These are phyloP conservation scores for Zapus hudsonius DNA, from an alignment of 2,113 vertebrate genomes.

Conservation along the genomic window DNA sequence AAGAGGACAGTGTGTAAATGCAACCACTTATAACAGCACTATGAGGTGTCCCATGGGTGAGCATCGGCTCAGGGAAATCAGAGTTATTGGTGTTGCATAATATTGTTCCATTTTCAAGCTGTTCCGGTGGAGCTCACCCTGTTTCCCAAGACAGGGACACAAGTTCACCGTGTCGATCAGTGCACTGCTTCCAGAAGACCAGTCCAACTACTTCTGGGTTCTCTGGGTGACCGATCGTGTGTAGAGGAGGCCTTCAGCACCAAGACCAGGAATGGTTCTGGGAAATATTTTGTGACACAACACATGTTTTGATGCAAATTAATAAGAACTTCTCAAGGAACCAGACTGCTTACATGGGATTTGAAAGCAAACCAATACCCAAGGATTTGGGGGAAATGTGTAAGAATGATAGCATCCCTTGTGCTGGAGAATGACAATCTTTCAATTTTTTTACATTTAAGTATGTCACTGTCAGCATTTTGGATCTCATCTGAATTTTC, in stretches of 20 bases:
- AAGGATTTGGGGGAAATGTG: neutral
- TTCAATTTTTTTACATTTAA: conserved; percentile 9
- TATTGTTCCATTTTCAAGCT: neutral
- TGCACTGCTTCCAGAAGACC: conserved; percentile 14
- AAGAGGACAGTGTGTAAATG: neutral
- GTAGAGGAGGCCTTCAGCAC: neutral
- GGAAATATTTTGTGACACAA: neutral
- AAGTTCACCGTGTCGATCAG: neutral
- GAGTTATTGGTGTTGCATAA: neutral
- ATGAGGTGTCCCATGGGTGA: neutral
- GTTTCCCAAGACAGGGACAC: neutral
- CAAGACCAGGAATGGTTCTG: neutral
- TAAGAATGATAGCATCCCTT: neutral
- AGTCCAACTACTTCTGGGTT: neutral
- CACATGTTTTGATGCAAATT: neutral
- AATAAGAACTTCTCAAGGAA: neutral
- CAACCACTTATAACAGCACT: neutral
- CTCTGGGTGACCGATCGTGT: neutral
- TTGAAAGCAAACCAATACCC: conserved; percentile 30
- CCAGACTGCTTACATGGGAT: neutral
- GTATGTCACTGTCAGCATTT: neutral
- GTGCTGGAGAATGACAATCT: neutral
- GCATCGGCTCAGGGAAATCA: neutral
- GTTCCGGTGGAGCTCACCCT: neutral
- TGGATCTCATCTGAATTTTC: neutral